Conservation (phyloP, 2,113 vertebrate genomes). For the Todiramphus saurophagus region DNA sequence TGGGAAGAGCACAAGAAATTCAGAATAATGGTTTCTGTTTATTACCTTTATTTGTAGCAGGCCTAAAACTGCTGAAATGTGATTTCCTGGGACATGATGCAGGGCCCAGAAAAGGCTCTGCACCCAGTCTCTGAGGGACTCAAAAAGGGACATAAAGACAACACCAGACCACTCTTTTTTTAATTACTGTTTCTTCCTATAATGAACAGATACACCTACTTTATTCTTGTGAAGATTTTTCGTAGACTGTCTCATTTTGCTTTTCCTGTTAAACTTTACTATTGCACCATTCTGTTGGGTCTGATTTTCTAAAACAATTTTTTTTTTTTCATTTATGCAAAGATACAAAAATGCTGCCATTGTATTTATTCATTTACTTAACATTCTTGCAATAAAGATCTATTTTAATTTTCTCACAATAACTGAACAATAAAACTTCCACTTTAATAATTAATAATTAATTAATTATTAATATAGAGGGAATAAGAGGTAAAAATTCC, state of each 20-base stretch:
- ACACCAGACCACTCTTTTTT: not conserved
- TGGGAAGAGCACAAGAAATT: not conserved
- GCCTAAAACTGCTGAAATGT: not conserved
- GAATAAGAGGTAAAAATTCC: not conserved
- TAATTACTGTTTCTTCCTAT: not conserved
- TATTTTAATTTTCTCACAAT: not conserved
- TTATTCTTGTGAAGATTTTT: not conserved
- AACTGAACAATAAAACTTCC: not conserved
- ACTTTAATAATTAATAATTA: not conserved
- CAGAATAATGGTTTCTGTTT: not conserved
- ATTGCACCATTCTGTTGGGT: not conserved
- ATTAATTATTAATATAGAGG: not conserved
- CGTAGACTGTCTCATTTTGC: not conserved
- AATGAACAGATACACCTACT: not conserved
- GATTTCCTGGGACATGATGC: not conserved
- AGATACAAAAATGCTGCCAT: not conserved
- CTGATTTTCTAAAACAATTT: not conserved
- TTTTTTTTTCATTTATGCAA: not conserved
- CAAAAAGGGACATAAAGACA: not conserved
- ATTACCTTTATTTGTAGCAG: not conserved
- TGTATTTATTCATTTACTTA: not conserved
- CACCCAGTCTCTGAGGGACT: not conserved
- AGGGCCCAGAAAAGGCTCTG: not conserved
- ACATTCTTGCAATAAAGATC: not conserved
- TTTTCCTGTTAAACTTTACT: not conserved